phyloP scores from a whole-genome alignment of 2,113 vertebrate species.

The Nestor notabilis region DNA sequence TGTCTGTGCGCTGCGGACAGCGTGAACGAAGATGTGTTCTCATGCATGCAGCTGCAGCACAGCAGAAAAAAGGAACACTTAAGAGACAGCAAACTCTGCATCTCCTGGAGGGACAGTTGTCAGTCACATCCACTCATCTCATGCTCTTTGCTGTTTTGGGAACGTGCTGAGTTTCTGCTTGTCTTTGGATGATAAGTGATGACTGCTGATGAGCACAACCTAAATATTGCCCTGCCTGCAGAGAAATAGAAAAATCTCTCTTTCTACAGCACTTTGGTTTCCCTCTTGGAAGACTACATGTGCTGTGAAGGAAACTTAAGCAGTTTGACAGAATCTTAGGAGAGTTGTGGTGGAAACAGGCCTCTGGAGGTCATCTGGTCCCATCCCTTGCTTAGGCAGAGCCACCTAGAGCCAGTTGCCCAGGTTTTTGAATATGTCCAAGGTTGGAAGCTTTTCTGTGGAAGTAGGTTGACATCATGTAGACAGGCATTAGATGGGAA shows the following conservation, averaged over 20 bases:
- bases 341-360: neutral
- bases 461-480: neutral
- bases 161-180: neutral
- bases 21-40: neutral
- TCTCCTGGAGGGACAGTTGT: neutral
- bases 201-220: neutral
- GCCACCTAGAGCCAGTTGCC: neutral
- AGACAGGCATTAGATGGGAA: neutral
- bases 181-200: neutral
- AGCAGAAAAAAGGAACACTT: neutral
- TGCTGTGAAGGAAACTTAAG: neutral
- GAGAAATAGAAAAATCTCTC: neutral
- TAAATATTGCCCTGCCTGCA: neutral
- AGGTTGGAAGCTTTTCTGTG: neutral
- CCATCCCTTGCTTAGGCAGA: neutral
- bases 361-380: neutral
- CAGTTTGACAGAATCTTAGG: neutral
- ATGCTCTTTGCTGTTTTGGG: neutral
- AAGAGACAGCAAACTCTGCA: neutral
- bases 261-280: neutral
- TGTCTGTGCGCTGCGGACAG: rapidly evolving
- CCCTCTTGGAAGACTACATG: neutral
- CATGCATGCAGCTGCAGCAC: neutral
- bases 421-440: neutral
- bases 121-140: neutral